phyloP scores from a whole-genome alignment of 2,888 invertebrate genomes.

The Acleris literana region DNA sequence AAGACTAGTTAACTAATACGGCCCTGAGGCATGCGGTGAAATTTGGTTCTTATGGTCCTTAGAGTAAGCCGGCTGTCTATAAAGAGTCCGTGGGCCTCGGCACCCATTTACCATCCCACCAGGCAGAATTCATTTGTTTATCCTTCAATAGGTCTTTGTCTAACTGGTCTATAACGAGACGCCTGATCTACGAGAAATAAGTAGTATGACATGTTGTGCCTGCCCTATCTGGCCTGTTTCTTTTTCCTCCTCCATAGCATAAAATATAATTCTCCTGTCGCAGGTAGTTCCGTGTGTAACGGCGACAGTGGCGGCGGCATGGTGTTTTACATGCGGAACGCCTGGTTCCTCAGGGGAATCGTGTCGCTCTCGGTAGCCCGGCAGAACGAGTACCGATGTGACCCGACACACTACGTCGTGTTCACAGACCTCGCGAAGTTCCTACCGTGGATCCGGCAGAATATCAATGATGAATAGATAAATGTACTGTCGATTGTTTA shows the following conservation, averaged over 20 bases:
- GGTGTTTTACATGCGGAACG: slow-evolving; percentile 69
- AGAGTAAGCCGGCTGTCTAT: no score
- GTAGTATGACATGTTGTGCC: no score
- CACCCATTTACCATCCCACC: no score
- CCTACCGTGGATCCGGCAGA: slow-evolving; percentile 78
- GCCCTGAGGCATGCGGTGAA: no score
- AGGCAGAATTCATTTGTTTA: no score
- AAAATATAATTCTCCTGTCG: neutral
- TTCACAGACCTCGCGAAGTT: slow-evolving; percentile 85
- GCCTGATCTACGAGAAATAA: no score
- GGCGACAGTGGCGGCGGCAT: slow-evolving; percentile 82
- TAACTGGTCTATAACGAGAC: no score
- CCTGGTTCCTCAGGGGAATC: slow-evolving; percentile 78
- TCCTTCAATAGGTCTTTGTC: no score
- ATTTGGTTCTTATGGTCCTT: no score
- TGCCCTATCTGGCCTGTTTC: neutral
- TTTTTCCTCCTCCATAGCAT: neutral
- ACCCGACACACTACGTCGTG: slow-evolving; percentile 84
- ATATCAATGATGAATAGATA: slow-evolving; percentile 47
- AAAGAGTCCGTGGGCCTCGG: no score
- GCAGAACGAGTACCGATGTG: slow-evolving; percentile 83
- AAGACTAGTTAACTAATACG: no score
- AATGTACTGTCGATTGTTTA: no score
- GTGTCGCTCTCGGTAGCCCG: slow-evolving; percentile 84
- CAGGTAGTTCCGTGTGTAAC: slow-evolving; percentile 84